phyloP scores from a whole-genome alignment of 1,140 invertebrate species.

The Drosophila lacteicornis region DNA sequence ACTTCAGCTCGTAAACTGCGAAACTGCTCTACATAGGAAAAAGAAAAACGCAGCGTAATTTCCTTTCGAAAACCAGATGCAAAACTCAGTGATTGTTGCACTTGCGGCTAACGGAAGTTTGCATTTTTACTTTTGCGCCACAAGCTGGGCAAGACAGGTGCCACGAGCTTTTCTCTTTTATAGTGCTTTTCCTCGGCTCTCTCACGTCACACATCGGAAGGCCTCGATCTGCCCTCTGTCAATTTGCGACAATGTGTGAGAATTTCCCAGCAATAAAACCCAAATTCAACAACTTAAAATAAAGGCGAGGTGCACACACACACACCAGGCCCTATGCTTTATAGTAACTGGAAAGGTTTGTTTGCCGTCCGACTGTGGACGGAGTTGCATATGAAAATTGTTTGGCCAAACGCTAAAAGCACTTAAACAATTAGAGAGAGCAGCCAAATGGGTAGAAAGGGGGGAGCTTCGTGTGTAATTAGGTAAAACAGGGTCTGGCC shows the following conservation, averaged over 20 bases:
- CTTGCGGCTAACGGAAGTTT: conserved; percentile 56
- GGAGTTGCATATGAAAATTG: conserved; percentile 70
- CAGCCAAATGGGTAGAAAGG: neutral
- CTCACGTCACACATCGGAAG: conserved; percentile 73
- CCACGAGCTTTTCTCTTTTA: conserved; percentile 32
- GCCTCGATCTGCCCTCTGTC: conserved; percentile 53
- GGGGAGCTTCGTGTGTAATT: conserved; percentile 65
- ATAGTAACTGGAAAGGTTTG: conserved; percentile 57
- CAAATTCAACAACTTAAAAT: conserved; percentile 50
- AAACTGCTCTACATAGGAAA: conserved; percentile 29
- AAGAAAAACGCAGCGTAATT: conserved; percentile 40
- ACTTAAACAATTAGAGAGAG: conserved; percentile 80
- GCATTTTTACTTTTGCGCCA: conserved; percentile 53
- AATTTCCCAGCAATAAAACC: conserved; percentile 65
- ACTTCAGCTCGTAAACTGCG: neutral
- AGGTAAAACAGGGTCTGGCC: conserved; percentile 66
- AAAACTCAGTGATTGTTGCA: conserved; percentile 51
- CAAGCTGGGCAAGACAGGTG: conserved; percentile 63
- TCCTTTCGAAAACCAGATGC: conserved; percentile 50
- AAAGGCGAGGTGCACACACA: conserved; percentile 38
- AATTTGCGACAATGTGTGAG: conserved; percentile 80
- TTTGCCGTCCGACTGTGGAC: conserved; percentile 43
- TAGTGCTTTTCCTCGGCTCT: conserved; percentile 16
- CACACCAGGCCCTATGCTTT: conserved; percentile 8
- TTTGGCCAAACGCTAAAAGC: conserved; percentile 79